Evolutionary conservation across 2,888 invertebrate species (phyloP).

Genomic region (Meiosimyza decipiens): DNA sequence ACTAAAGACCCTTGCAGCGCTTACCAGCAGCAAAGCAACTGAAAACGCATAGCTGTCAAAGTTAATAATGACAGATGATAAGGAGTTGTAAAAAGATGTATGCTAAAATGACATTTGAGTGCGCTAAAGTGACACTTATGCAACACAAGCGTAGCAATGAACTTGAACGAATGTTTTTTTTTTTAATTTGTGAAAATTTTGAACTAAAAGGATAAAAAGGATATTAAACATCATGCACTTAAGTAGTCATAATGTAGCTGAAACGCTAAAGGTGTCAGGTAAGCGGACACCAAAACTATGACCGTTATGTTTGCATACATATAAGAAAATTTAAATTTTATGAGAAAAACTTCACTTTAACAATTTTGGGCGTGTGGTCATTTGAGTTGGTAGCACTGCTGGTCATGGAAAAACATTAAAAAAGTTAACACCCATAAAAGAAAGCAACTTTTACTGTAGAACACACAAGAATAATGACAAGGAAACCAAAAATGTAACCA

Average conservation of each 20-base stretch:
- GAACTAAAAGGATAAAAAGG: slow-evolving; percentile 5
- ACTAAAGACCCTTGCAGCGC: slow-evolving; percentile 8
- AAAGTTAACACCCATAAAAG: slow-evolving; percentile 22
- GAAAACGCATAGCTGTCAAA: slow-evolving; percentile 11
- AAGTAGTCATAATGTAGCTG: slow-evolving; percentile 11
- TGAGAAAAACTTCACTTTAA: too few relatives aligned
- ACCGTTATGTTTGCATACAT: too few relatives aligned
- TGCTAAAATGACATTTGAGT: slow-evolving; percentile 6
- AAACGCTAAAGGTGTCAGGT: background rate
- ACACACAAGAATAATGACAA: background rate
- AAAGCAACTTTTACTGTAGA: background rate
- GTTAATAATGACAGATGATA: slow-evolving; percentile 19
- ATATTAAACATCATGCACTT: background rate
- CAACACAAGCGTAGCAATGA: background rate
- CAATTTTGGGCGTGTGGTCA: background rate
- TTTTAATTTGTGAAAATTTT: background rate
- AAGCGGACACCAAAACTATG: too few relatives aligned
- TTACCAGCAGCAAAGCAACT: background rate
- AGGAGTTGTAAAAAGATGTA: background rate
- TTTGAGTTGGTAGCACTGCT: slow-evolving; percentile 6
- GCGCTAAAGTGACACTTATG: slow-evolving; percentile 17
- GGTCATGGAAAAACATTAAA: slow-evolving; percentile 8
- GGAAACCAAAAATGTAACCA: slow-evolving; percentile 19
- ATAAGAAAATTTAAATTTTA: too few relatives aligned
- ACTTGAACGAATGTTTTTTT: too few relatives aligned